These are phyloP conservation scores for Schizaphis graminum DNA, from an alignment of 2,888 invertebrate genomes.

Conservation along the genomic window DNA sequence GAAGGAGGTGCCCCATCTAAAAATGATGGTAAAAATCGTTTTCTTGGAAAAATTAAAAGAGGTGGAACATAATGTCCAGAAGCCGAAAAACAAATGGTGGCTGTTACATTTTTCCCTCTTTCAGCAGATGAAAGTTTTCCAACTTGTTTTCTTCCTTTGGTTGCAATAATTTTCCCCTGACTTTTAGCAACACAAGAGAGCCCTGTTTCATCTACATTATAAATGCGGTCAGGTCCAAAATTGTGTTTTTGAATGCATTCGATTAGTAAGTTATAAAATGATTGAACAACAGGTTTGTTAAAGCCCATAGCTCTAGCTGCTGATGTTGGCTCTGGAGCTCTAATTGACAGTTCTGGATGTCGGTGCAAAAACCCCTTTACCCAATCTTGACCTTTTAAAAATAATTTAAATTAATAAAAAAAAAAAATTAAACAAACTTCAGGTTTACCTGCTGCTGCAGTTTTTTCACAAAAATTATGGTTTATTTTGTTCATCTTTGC, in stretches of 20 bases:
- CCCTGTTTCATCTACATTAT: neutral
- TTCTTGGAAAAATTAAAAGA: neutral
- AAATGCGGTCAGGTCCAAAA: too few species aligned
- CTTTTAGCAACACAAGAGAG: neutral
- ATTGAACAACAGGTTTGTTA: neutral
- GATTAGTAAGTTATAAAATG: too few species aligned
- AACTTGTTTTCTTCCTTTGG: constrained; percentile 11
- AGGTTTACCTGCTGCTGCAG: too few species aligned
- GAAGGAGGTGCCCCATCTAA: neutral
- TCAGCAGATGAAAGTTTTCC: neutral
- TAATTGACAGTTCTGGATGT: too few species aligned
- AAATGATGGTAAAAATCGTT: neutral
- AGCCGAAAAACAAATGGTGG: neutral
- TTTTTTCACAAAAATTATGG: too few species aligned
- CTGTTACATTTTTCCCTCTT: neutral
- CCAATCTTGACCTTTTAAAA: too few species aligned
- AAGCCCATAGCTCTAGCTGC: neutral
- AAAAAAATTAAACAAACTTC: too few species aligned
- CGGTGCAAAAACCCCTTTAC: too few species aligned
- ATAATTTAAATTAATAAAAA: too few species aligned
- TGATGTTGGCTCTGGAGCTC: too few species aligned
- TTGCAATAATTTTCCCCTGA: neutral
- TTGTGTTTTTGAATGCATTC: too few species aligned
- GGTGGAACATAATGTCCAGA: neutral
- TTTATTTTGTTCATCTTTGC: too few species aligned